Percentiles rank a stretch among this genome's conserved stretches.
These are phyloP conservation scores for Zosterops lateralis DNA, from an alignment of 2,113 vertebrate species.

Conservation along the genomic window DNA sequence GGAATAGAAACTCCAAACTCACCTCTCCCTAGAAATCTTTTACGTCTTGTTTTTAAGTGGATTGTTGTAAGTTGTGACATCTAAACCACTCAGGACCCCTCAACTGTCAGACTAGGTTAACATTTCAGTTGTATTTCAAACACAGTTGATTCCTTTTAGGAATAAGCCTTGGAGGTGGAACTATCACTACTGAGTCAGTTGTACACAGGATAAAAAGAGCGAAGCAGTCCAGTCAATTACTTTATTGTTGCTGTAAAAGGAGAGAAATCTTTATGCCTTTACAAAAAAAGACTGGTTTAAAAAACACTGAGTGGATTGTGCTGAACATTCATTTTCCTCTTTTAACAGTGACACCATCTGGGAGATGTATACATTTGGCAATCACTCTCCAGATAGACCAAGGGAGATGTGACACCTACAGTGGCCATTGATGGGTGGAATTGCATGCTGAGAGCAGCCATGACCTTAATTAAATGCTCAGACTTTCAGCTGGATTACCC, in stretches of 20 bases:
- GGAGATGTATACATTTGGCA: not conserved
- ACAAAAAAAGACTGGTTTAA: not conserved
- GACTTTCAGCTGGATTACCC: slow-evolving; percentile 9
- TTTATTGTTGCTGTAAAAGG: not conserved
- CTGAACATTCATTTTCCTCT: not conserved
- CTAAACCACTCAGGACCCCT: not conserved
- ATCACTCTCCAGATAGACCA: not conserved
- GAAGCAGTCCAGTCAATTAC: not conserved
- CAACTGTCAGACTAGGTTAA: not conserved
- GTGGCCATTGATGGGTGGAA: not conserved
- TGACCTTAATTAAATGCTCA: not conserved
- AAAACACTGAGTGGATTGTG: not conserved
- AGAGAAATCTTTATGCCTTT: not conserved
- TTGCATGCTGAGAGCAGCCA: not conserved
- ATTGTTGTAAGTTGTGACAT: not conserved
- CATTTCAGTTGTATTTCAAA: not conserved
- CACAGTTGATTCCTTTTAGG: not conserved
- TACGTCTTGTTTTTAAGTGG: not conserved
- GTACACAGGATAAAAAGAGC: not conserved
- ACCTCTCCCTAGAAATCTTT: not conserved
- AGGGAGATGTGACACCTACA: not conserved
- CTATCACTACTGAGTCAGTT: not conserved
- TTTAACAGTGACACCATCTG: not conserved
- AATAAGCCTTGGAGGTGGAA: not conserved
- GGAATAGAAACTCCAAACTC: not conserved